These are phyloP conservation scores for Lepidostoma basale DNA, from an alignment of 1,140 invertebrate genomes.

Conservation along the genomic window DNA sequence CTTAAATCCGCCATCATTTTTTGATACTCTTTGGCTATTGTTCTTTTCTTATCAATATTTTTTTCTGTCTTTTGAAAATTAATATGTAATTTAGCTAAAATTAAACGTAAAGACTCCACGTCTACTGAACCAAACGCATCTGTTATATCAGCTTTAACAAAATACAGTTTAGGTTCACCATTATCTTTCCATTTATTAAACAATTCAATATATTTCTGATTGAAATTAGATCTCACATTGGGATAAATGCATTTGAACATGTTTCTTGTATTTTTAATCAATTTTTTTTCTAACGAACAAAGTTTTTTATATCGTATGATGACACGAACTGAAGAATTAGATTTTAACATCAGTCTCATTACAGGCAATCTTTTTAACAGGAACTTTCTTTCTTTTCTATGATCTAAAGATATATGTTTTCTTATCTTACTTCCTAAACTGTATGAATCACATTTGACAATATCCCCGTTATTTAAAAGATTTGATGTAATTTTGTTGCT, in stretches of 20 bases:
- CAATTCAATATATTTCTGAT: slow-evolving; percentile 47
- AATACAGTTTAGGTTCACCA: slow-evolving; percentile 56
- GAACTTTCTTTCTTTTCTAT: slow-evolving; percentile 48
- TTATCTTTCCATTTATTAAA: slow-evolving; percentile 50
- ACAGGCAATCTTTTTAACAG: slow-evolving; percentile 53
- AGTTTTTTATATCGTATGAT: slow-evolving; percentile 56
- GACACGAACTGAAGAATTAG: slow-evolving; percentile 52
- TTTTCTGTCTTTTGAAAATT: slow-evolving; percentile 49
- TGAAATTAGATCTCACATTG: slow-evolving; percentile 16
- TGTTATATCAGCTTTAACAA: slow-evolving; percentile 57
- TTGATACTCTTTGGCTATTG: slow-evolving; percentile 50
- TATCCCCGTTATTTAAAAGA: slow-evolving; percentile 49
- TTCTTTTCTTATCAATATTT: slow-evolving; percentile 49
- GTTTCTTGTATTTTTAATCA: slow-evolving; percentile 27
- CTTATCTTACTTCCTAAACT: slow-evolving; percentile 49
- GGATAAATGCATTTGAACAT: slow-evolving; percentile 37
- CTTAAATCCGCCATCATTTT: slow-evolving; percentile 52
- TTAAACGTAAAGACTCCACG: slow-evolving; percentile 50
- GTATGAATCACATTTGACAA: slow-evolving; percentile 49
- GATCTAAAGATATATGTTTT: slow-evolving; percentile 42
- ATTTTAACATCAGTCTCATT: slow-evolving; percentile 55
- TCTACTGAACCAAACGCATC: slow-evolving; percentile 60
- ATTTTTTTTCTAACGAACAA: slow-evolving; percentile 40
- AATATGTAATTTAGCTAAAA: slow-evolving; percentile 50
- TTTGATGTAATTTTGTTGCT: slow-evolving; percentile 53